Evolutionary conservation across 2,113 vertebrate genomes (phyloP).

Genomic region (Zosterops borbonicus): DNA sequence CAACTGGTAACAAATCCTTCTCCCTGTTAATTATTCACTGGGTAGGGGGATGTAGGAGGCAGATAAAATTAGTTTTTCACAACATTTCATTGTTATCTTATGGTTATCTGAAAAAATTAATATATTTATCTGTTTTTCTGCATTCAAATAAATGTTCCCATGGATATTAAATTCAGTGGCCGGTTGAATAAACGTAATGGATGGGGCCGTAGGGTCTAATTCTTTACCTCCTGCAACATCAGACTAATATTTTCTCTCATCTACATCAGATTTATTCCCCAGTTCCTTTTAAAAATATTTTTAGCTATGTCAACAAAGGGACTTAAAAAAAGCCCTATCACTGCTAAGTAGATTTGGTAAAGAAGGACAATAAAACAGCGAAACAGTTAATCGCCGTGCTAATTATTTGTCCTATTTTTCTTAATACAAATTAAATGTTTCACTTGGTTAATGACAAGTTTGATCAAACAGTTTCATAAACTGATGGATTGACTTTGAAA

Average conservation of each 20-base stretch:
- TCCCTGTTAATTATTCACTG: background rate
- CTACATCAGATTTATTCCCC: slow-evolving; percentile 47
- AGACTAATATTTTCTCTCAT: slow-evolving; percentile 46
- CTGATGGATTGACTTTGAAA: slow-evolving; percentile 87
- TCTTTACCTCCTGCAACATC: background rate
- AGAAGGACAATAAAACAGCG: slow-evolving; percentile 73
- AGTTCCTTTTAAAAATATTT: slow-evolving; percentile 57
- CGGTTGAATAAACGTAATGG: background rate
- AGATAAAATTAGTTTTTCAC: slow-evolving; percentile 9
- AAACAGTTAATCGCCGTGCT: slow-evolving; percentile 77
- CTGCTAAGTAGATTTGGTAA: slow-evolving; percentile 74
- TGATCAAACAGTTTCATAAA: slow-evolving; percentile 85
- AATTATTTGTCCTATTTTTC: slow-evolving; percentile 84
- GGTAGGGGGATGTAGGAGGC: background rate
- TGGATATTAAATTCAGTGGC: background rate
- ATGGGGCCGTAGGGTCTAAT: background rate
- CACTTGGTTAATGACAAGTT: slow-evolving; percentile 85
- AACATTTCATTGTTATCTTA: background rate
- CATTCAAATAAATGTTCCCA: background rate
- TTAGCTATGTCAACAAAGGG: slow-evolving; percentile 60
- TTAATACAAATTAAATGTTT: slow-evolving; percentile 84
- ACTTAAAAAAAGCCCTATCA: slow-evolving; percentile 69
- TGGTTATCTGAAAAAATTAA: background rate
- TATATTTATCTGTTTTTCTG: background rate
- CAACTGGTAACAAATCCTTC: background rate